Evolutionary conservation across 1,140 invertebrate genomes (phyloP).

Genomic region (Gryon sp.): DNA sequence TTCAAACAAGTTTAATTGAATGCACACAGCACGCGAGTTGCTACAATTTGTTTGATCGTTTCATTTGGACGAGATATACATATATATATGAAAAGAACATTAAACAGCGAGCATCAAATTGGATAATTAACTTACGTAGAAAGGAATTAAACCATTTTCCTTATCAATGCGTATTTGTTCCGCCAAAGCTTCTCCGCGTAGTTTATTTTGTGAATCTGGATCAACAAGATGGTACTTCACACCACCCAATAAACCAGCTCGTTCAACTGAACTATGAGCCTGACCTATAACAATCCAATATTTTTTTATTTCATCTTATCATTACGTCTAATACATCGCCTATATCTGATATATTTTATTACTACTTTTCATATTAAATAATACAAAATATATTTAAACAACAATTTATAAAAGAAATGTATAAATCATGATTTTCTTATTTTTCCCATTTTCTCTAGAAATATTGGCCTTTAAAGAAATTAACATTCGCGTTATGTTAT

Average conservation of each 20-base stretch:
- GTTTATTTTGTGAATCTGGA: constrained; percentile 87
- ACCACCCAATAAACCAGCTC: constrained; percentile 93
- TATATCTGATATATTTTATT: too few species aligned
- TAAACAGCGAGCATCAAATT: constrained; percentile 79
- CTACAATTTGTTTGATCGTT: background rate
- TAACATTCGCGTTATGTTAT: background rate
- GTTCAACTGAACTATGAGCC: constrained; percentile 87
- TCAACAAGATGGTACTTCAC: constrained; percentile 90
- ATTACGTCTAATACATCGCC: background rate
- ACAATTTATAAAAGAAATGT: too few species aligned
- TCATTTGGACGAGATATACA: background rate
- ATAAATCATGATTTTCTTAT: too few species aligned
- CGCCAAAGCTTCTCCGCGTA: constrained; percentile 90
- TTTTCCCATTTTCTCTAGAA: too few species aligned
- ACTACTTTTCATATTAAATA: too few species aligned
- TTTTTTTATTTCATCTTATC: background rate
- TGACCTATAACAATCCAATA: constrained; percentile 42
- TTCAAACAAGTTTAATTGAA: too few species aligned
- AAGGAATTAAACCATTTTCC: constrained; percentile 91
- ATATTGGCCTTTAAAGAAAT: too few species aligned
- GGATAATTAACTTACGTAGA: constrained; percentile 83
- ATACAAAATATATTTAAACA: too few species aligned
- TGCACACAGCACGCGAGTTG: too few species aligned
- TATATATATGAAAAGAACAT: background rate
- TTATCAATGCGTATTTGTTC: constrained; percentile 91